Evolutionary conservation across 2,888 invertebrate genomes (phyloP), one percentile per base, ranked within the genome.

Genomic region (Troides helena): DNA sequence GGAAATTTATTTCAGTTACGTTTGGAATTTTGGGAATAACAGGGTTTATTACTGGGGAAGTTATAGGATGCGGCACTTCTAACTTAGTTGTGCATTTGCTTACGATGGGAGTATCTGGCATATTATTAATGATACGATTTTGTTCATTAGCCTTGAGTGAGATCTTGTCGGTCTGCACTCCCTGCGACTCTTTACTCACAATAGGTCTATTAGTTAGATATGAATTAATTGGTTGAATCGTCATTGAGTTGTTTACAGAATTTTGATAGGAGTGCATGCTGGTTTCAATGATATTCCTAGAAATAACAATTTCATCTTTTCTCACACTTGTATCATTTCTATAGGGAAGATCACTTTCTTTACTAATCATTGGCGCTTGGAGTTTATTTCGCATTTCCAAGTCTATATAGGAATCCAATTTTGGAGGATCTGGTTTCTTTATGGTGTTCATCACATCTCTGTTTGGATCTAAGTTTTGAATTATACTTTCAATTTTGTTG

Each of bases 41-140:
- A 50, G 92, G 90, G 72, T 85, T 92, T 69, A 92, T 89, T 18
- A 91, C 90, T 3, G 93, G 93, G 0, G 93, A 93, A 0, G 92
- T 88, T 69, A 92, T 93, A 0, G 93, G 92, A 77, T 91, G 89
- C 36, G 93, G 92, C 46, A 92, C 90, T 84, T 92, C 92, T 68
- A 93, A 73, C 77, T 93, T 93, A 0, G 90, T 89, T 1, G 86
- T 82, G 65, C 77, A 81, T 77, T 89, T 90, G 72, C 88, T 89
- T 23, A 90, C 85, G 2, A 88, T 85, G 30, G 90, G 87, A 1
- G 85, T 72, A 23, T 91, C 91, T 0, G 85, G 73, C 72, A 85
- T 81, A 68, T 77, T 85, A 72, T 81, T 85, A 39, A 85, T 81
- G 0, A 82, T 76, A 62, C 90, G 81, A 67, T 82, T 86, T 0